Base-by-base conservation (phyloP, 2,888 invertebrate species). In the Ormyrus pomaceus region DNA sequence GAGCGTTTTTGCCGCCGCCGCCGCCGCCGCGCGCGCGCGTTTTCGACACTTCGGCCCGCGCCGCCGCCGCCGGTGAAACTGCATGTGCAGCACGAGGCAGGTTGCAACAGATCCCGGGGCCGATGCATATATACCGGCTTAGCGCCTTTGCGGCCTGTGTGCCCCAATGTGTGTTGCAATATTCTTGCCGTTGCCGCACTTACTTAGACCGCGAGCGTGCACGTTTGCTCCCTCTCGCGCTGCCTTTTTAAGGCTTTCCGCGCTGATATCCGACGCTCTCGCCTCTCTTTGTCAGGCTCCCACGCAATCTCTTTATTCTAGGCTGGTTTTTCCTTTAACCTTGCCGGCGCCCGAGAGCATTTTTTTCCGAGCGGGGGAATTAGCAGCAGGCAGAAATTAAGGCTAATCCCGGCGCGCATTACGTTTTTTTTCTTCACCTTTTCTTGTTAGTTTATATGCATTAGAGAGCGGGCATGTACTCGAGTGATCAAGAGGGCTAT, bases 1-100 rank as follows among this genome's bases (percentile, higher is more conserved):
- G 34, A 34, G 34, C 34, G 71, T 76, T 80, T 79, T 76, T 82
- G 83, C 81, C 58, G 74, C 34, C 58, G 50, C 50, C 46, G 64
- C 19, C 34, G 34, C 83, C 13, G 62, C 53, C 0, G 34, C 61
- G 45, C 46, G 64, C 19, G 3, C 34, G 34, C 83, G 84, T 83
- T 85, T 82, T 82, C 83, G 83, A 82, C 82, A 77, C 84, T 81
- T 82, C 79, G 70, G n/a, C 66, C 53, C 55, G 62, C n/a, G 53
- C 34, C 58, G 50, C 48, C 45, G n/a, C 19, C 6, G 53, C 53
- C 19, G 55, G 64, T 11, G 3, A 11, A 11, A 45, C 62, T 77
- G 76, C 62, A 19, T 34, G 34, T 34, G 34, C 4, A 4, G 34
- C 66, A 34, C 13, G 61, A 62, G 50, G 50, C 53, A 59, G 34